A percentile compares a stretch with the other conserved stretches of the same genome.
Conservation (phyloP, 2,113 vertebrate species). For the Atherinomorus stipes region DNA sequence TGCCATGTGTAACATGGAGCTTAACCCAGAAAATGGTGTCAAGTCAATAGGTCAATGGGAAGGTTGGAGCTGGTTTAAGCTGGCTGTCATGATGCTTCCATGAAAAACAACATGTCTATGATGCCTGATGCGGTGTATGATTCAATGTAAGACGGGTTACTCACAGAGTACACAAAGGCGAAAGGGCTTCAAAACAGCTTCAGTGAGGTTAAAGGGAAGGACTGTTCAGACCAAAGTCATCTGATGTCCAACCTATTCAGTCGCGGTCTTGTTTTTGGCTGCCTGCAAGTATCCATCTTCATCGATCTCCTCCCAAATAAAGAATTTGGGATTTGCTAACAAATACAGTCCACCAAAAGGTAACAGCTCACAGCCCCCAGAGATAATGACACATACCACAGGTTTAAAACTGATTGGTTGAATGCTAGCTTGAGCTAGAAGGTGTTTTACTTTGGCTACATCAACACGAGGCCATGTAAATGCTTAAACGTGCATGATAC, state of each 20-base stretch:
- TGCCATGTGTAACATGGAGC: slow-evolving; percentile 31
- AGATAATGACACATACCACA: too few relatives aligned
- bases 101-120: slow-evolving; percentile 7
- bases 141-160: slow-evolving; percentile 5
- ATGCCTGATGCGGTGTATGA: neutral
- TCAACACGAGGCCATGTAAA: too few relatives aligned
- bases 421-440: neutral
- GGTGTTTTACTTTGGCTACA: neutral
- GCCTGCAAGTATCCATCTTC: neutral
- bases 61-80: slow-evolving; percentile 17
- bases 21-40: slow-evolving; percentile 26
- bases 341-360: neutral
- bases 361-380: neutral
- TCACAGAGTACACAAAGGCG: neutral
- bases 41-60: slow-evolving; percentile 38
- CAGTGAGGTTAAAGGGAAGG: neutral
- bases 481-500: too few relatives aligned
- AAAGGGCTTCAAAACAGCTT: slow-evolving; percentile 13
- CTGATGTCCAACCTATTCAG: neutral
- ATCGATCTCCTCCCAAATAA: neutral
- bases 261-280: neutral
- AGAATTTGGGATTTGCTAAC: neutral
- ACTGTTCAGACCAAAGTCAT: neutral
- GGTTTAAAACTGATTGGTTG: too few relatives aligned
- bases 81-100: slow-evolving; percentile 23